Evolutionary conservation across 2,888 invertebrate species (phyloP).

Genomic region (Folsomia candida): DNA sequence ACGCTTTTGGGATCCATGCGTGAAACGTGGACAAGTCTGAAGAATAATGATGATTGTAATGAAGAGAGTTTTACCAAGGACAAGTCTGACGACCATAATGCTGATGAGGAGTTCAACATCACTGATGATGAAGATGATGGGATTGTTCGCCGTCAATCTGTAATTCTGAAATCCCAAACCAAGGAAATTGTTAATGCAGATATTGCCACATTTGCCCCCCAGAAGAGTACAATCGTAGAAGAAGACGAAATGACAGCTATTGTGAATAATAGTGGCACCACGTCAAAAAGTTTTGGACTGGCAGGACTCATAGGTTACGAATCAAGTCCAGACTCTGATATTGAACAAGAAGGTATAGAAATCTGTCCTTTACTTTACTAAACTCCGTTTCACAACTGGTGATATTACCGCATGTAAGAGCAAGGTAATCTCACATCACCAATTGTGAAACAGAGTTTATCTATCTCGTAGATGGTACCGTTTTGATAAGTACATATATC

Average conservation of each 20-base stretch:
- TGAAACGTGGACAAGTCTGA: slow-evolving; percentile 4
- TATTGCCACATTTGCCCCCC: background rate
- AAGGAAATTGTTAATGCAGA: background rate
- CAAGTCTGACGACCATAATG: background rate
- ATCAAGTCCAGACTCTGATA: background rate
- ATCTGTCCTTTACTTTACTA: background rate
- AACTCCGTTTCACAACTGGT: background rate
- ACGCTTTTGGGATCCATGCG: slow-evolving; percentile 14
- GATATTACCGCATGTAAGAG: no score
- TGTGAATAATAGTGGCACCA: background rate
- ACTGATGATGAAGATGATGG: slow-evolving; percentile 17
- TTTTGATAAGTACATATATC: no score
- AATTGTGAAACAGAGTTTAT: no score
- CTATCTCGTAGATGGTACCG: no score
- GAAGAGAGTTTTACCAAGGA: background rate
- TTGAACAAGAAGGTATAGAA: background rate
- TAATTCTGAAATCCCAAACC: background rate
- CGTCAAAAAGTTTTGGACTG: background rate
- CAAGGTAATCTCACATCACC: no score
- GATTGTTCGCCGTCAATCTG: background rate
- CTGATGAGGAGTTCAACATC: slow-evolving; percentile 10
- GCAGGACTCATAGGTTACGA: background rate
- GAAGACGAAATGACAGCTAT: background rate
- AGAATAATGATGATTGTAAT: background rate
- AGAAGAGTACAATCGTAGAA: background rate